These are phyloP conservation scores for Palloptera scutellata DNA, from an alignment of 2,888 invertebrate species.

Conservation along the genomic window DNA sequence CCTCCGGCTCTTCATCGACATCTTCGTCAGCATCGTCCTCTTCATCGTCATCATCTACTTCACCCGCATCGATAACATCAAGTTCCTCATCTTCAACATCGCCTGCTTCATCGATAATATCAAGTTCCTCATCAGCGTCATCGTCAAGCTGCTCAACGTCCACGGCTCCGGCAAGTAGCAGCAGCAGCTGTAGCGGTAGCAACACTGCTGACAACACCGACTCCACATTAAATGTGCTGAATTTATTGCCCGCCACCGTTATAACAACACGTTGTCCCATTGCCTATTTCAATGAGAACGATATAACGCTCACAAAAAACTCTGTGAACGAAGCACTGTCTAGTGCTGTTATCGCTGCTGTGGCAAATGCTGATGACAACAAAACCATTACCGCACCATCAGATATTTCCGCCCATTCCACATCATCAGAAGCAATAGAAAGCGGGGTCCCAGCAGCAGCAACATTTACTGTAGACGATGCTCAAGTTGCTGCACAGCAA, in stretches of 20 bases:
- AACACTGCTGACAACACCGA: slow-evolving; percentile 33
- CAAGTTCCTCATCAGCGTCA: slow-evolving; percentile 39
- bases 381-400: neutral
- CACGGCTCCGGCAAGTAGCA: slow-evolving; percentile 23
- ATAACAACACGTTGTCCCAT: slow-evolving; percentile 47
- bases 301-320: slow-evolving; percentile 58
- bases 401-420: neutral
- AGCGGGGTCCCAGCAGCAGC: neutral
- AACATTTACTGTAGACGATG: neutral
- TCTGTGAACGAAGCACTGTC: slow-evolving; percentile 38
- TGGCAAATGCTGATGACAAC: slow-evolving; percentile 17
- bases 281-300: slow-evolving; percentile 56
- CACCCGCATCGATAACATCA: slow-evolving; percentile 39
- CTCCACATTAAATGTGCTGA: slow-evolving; percentile 21
- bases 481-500: slow-evolving; percentile 47
- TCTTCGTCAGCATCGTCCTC: slow-evolving; percentile 40
- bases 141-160: slow-evolving; percentile 31
- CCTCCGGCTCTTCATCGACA: slow-evolving; percentile 38
- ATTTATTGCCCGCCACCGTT: slow-evolving; percentile 9
- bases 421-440: neutral
- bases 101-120: slow-evolving; percentile 7
- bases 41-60: slow-evolving; percentile 44
- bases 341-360: slow-evolving; percentile 19
- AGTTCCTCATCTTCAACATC: slow-evolving; percentile 31
- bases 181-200: slow-evolving; percentile 22